These are phyloP conservation scores for Heliconius ethilla DNA, from an alignment of 2,888 invertebrate species.

Conservation along the genomic window DNA sequence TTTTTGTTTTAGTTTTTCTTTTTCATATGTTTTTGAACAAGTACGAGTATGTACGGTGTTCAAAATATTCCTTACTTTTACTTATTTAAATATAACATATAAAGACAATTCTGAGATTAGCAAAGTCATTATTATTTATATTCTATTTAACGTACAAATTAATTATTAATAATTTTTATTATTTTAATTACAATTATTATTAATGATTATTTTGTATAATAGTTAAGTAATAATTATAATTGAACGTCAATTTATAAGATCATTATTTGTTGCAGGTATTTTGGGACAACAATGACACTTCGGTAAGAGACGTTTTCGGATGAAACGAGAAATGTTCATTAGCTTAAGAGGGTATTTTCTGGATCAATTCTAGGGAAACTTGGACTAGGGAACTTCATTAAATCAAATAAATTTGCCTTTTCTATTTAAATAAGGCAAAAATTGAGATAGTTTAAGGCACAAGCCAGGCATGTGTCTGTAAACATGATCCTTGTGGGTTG, in stretches of 20 bases:
- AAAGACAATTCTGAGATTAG: too few species aligned
- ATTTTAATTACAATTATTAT: too few species aligned
- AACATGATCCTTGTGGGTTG: too few species aligned
- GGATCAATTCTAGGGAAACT: neutral
- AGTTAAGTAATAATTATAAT: neutral
- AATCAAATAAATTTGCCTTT: too few species aligned
- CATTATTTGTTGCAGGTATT: slow-evolving; percentile 72
- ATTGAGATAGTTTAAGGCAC: too few species aligned
- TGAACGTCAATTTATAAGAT: neutral
- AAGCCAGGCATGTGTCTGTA: too few species aligned
- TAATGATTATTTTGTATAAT: too few species aligned
- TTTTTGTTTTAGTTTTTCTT: neutral
- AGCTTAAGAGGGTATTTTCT: slow-evolving; percentile 6
- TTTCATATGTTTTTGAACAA: neutral
- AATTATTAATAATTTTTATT: too few species aligned
- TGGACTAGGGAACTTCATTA: neutral
- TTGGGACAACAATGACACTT: slow-evolving; percentile 60
- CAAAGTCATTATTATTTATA: neutral
- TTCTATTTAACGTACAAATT: neutral
- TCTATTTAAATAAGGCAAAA: too few species aligned
- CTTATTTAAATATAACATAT: too few species aligned
- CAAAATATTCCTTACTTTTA: neutral
- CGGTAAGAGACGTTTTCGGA: slow-evolving; percentile 60
- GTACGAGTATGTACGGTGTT: neutral
- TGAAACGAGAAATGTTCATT: slow-evolving; percentile 19